phyloP scores from a whole-genome alignment of 2,797 vertebrate species.

The Tenualosa thibaudeaui region DNA sequence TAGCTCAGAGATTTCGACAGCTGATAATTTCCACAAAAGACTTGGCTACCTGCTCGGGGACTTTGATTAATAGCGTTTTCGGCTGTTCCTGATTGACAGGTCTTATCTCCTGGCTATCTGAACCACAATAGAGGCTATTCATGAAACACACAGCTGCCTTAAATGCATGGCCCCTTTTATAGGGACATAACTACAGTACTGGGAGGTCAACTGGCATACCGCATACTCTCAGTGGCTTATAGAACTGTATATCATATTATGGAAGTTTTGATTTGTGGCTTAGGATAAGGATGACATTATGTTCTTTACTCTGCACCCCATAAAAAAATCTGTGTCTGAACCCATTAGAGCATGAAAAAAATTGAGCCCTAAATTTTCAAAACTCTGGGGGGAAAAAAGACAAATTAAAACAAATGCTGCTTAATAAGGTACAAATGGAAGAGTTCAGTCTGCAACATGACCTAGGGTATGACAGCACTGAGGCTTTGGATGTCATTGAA shows the following conservation, averaged over 20 bases:
- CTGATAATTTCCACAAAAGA: constrained; percentile 48
- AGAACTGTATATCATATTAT: not conserved
- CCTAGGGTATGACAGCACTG: not conserved
- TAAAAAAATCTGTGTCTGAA: not conserved
- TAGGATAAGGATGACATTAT: not conserved
- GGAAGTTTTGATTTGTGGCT: not conserved
- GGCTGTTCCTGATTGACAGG: constrained; percentile 41
- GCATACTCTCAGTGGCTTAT: not conserved
- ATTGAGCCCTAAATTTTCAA: not conserved
- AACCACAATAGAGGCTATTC: constrained; percentile 28
- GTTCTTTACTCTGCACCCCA: not conserved
- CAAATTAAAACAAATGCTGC: constrained; percentile 2
- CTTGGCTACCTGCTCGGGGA: constrained; percentile 36
- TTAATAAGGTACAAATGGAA: not conserved
- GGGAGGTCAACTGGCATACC: not conserved
- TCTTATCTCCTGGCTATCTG: constrained; percentile 37
- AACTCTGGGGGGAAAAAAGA: not conserved
- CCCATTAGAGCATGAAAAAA: not conserved
- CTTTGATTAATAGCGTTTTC: constrained; percentile 42
- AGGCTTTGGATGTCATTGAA: not conserved
- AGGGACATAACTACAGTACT: not conserved
- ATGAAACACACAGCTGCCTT: constrained; percentile 15
- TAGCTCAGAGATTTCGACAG: constrained; percentile 29
- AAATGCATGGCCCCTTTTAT: constrained; percentile 21
- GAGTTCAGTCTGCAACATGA: not conserved